Evolutionary conservation across 1,140 invertebrate genomes (phyloP).

Genomic region (Papilio machaon): DNA sequence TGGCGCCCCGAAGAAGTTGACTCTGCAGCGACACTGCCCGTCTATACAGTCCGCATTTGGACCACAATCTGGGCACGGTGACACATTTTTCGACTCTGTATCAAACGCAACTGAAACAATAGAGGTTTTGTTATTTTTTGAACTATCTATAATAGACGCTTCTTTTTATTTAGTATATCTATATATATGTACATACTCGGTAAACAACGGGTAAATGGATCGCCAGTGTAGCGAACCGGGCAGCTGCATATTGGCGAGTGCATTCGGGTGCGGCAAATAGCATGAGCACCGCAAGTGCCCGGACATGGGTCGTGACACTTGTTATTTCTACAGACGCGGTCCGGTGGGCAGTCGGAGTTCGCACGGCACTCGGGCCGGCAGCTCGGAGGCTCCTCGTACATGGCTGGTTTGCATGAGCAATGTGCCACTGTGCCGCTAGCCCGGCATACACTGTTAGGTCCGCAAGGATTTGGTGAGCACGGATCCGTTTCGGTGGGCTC

Average conservation of each 20-base stretch:
- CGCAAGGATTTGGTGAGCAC: slow-evolving; percentile 89
- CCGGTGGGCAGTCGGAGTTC: slow-evolving; percentile 85
- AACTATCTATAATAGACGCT: background rate
- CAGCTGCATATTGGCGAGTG: slow-evolving; percentile 89
- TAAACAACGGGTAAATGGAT: slow-evolving; percentile 86
- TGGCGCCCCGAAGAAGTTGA: slow-evolving; percentile 85
- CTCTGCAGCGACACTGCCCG: slow-evolving; percentile 84
- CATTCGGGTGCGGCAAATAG: slow-evolving; percentile 86
- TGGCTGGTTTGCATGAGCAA: slow-evolving; percentile 86
- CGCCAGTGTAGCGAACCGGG: slow-evolving; percentile 84
- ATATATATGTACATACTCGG: slow-evolving; percentile 80
- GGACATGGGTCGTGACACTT: slow-evolving; percentile 89
- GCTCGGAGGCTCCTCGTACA: slow-evolving; percentile 84
- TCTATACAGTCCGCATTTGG: slow-evolving; percentile 85
- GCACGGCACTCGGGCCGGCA: slow-evolving; percentile 88
- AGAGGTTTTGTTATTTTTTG: slow-evolving; percentile 30
- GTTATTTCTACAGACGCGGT: slow-evolving; percentile 86
- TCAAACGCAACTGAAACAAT: slow-evolving; percentile 79
- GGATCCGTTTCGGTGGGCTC: slow-evolving; percentile 83
- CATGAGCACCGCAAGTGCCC: slow-evolving; percentile 87
- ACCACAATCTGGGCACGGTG: slow-evolving; percentile 84
- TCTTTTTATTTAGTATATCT: background rate
- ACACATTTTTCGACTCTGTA: slow-evolving; percentile 83
- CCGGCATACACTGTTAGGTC: slow-evolving; percentile 87
- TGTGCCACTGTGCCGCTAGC: slow-evolving; percentile 84